These are phyloP conservation scores for Mesochorus sp. DNA, from an alignment of 2,888 invertebrate genomes.

Conservation along the genomic window DNA sequence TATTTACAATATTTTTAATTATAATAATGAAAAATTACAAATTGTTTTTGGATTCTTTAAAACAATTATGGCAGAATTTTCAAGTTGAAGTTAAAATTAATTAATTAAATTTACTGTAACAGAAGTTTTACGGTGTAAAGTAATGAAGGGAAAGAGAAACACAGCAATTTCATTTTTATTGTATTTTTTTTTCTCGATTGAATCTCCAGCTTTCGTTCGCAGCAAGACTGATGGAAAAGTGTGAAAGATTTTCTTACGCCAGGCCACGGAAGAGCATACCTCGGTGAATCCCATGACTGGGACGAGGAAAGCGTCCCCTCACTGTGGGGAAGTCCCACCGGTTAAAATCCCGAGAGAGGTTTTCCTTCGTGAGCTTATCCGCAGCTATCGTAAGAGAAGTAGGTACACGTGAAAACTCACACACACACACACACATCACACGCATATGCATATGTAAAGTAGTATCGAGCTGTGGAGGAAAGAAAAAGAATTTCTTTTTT, in stretches of 20 bases:
- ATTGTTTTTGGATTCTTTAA: too few species aligned
- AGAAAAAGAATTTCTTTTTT: not conserved
- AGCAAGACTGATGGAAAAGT: not conserved
- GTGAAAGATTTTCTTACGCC: constrained; percentile 13
- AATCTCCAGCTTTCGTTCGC: too few species aligned
- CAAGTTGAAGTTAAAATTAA: too few species aligned
- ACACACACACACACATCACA: too few species aligned
- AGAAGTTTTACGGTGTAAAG: too few species aligned
- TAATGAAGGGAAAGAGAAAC: too few species aligned
- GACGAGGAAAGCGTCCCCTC: not conserved
- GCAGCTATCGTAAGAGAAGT: constrained; percentile 7
- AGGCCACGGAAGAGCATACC: not conserved
- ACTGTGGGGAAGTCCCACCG: constrained; percentile 8
- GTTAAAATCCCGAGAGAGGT: constrained; percentile 16
- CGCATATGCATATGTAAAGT: not conserved
- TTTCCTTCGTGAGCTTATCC: constrained; percentile 6
- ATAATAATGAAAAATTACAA: too few species aligned
- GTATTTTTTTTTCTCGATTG: not conserved
- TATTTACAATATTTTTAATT: too few species aligned
- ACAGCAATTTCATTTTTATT: not conserved
- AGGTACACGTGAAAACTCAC: not conserved
- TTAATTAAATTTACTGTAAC: too few species aligned
- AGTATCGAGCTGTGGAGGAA: not conserved
- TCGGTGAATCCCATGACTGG: not conserved
- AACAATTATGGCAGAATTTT: too few species aligned